Conservation (phyloP, 2,113 vertebrate species). For the Pan paniscus region DNA sequence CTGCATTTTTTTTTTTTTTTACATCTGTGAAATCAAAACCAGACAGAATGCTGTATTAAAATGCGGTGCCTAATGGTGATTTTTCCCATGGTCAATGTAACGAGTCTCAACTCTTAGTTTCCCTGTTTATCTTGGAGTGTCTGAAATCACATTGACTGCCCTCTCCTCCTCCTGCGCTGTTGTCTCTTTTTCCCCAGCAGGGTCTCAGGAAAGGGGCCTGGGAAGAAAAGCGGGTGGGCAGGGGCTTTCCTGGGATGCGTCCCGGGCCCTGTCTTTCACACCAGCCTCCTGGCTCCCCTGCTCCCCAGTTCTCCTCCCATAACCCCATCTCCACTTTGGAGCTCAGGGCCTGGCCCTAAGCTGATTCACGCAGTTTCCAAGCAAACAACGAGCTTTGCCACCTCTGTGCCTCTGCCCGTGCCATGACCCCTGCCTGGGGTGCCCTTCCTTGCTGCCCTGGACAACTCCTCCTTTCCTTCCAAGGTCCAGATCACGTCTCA, state of each 20-base stretch:
- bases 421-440: not conserved
- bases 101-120: not conserved
- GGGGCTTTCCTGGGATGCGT: not conserved
- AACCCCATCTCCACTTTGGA: not conserved
- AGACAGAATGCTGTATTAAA: constrained; percentile 67
- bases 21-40: constrained; percentile 74
- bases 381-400: not conserved
- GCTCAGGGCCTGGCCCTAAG: not conserved
- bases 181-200: not conserved
- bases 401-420: not conserved
- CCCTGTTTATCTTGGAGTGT: constrained; percentile 64
- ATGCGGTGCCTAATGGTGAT: constrained; percentile 41
- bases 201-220: not conserved
- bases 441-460: not conserved
- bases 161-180: fast-evolving
- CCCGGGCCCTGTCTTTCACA: not conserved
- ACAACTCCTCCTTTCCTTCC: not conserved
- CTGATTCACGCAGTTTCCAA: not conserved
- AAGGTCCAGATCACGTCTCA: fast-evolving
- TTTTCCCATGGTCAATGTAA: constrained; percentile 49
- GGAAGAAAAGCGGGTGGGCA: not conserved
- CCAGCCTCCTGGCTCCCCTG: not conserved
- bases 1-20: not conserved
- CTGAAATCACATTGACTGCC: not conserved
- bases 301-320: not conserved